These are phyloP conservation scores for Ladona fulva DNA, from an alignment of 1,140 invertebrate species.

Conservation along the genomic window DNA sequence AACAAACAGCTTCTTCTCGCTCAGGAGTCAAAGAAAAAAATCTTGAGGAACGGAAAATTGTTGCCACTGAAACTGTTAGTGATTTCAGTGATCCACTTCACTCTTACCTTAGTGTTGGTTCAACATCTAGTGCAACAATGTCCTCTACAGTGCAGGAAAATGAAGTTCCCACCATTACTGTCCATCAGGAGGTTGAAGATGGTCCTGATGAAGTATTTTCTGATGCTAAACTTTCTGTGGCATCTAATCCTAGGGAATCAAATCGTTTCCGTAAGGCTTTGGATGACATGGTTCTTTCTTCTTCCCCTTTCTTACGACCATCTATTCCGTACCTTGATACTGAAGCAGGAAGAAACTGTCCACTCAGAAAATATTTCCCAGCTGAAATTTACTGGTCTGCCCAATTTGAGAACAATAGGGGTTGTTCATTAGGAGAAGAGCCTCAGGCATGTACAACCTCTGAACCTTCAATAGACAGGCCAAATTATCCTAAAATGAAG, in stretches of 20 bases:
- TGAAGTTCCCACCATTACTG: constrained; percentile 35
- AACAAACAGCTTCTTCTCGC: not conserved
- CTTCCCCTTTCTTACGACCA: constrained; percentile 77
- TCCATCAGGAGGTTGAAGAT: constrained; percentile 27
- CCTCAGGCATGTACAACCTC: not conserved
- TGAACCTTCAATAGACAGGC: not conserved
- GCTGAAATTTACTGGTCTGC: constrained; percentile 68
- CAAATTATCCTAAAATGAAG: not conserved
- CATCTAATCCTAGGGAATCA: constrained; percentile 25
- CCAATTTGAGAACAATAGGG: not conserved
- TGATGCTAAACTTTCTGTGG: constrained; percentile 18
- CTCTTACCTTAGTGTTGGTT: constrained; percentile 40
- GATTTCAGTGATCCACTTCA: constrained; percentile 73
- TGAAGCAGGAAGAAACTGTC: constrained; percentile 65
- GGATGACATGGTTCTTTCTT: constrained; percentile 64
- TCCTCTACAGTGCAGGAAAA: constrained; percentile 37
- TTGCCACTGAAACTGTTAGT: constrained; percentile 44
- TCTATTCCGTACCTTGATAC: constrained; percentile 84
- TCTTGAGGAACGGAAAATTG: constrained; percentile 40
- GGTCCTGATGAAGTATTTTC: constrained; percentile 12
- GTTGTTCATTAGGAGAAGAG: not conserved
- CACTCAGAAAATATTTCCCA: constrained; percentile 66
- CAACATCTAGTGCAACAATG: not conserved
- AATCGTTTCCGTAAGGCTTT: constrained; percentile 67
- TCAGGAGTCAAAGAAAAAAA: constrained; percentile 29